Conservation (phyloP, 64 coral and sea anemone species). For the Stylophora pistillata region DNA sequence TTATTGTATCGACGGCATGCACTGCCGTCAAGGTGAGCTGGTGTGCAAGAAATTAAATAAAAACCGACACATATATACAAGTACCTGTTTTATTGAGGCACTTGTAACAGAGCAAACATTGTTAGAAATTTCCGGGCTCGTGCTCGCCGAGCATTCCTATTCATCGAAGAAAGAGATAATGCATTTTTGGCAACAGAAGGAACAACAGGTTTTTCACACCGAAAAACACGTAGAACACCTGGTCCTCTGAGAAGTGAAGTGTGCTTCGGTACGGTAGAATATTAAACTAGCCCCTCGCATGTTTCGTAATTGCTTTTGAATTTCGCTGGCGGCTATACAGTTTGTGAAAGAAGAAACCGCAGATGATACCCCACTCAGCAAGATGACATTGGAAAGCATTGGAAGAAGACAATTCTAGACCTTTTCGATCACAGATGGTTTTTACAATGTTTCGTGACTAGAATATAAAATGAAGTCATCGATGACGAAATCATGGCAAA, state of each 20-base stretch:
- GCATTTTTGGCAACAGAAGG: not conserved
- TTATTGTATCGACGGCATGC: not conserved
- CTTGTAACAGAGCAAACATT: not conserved
- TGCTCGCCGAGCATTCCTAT: not conserved
- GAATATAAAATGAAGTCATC: not conserved
- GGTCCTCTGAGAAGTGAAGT: not conserved
- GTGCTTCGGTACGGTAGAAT: not conserved
- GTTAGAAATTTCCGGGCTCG: not conserved
- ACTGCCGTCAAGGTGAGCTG: not conserved
- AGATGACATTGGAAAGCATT: not conserved
- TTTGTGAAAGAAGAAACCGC: not conserved
- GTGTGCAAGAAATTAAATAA: not conserved
- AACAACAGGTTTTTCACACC: conserved; percentile 18
- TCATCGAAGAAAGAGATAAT: conserved; percentile 1
- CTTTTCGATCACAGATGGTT: not conserved
- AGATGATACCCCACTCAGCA: not conserved
- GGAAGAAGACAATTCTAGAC: not conserved
- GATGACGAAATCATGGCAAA: conserved; percentile 5
- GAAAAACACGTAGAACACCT: not conserved
- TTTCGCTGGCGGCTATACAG: not conserved
- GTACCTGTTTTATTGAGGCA: not conserved
- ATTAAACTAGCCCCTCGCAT: not conserved
- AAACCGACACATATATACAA: no score
- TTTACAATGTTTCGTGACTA: not conserved
- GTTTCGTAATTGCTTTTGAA: not conserved